Conservation (phyloP, 2,113 vertebrate species). For the Etia nguti region DNA sequence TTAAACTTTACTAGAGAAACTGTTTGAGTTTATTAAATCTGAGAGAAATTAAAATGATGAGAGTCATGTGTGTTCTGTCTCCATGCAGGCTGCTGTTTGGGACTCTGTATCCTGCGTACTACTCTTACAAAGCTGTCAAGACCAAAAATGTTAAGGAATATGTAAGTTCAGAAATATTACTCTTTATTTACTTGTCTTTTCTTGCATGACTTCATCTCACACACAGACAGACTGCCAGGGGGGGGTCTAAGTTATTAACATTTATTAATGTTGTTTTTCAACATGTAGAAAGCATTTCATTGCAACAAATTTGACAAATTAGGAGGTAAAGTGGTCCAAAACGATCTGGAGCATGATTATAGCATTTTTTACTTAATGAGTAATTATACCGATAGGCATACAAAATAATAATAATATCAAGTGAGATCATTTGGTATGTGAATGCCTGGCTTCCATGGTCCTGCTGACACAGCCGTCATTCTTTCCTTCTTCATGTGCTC, state of each 20-base stretch:
- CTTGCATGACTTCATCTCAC: neutral
- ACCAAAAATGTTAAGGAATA: slow-evolving; percentile 99
- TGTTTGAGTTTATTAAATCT: neutral
- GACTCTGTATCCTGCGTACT: slow-evolving; percentile 94
- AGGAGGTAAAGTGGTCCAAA: neutral
- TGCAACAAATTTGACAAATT: neutral
- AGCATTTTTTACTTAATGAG: neutral
- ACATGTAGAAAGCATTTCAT: neutral
- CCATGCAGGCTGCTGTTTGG: slow-evolving; percentile 87
- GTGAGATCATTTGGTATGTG: neutral
- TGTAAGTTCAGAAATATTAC: slow-evolving; percentile 76
- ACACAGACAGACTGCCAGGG: neutral
- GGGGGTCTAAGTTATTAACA: neutral
- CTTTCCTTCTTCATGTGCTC: neutral
- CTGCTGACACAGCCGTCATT: fast-evolving
- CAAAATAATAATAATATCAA: fast-evolving
- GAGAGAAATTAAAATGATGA: neutral
- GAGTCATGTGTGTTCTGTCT: neutral
- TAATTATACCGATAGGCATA: neutral
- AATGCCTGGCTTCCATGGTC: neutral
- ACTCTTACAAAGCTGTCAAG: slow-evolving; percentile 98
- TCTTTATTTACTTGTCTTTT: neutral
- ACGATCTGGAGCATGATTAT: neutral
- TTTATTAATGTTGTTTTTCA: neutral
- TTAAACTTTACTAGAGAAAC: neutral